These are phyloP conservation scores for Apoderus coryli DNA, from an alignment of 2,888 invertebrate genomes.

Conservation along the genomic window DNA sequence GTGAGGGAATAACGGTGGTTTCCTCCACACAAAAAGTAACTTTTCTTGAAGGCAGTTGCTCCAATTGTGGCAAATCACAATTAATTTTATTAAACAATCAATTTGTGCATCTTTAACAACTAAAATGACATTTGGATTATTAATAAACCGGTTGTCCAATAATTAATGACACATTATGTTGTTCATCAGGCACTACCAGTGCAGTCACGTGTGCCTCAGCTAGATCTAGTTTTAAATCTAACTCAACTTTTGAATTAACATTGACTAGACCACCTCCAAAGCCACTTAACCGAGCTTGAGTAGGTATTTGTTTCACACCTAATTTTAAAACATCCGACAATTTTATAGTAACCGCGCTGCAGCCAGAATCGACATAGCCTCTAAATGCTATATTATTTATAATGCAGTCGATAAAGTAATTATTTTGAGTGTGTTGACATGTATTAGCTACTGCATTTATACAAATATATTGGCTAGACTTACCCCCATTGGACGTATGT, in stretches of 20 bases:
- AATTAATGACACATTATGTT: constrained; percentile 4
- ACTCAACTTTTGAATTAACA: no score
- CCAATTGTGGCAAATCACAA: constrained; percentile 6
- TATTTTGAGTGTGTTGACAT: background rate
- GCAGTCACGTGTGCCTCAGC: constrained; percentile 2
- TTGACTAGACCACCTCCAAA: no score
- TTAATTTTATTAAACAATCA: constrained; percentile 9
- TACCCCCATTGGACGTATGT: background rate
- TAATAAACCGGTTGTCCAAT: constrained; percentile 5
- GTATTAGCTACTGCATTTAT: background rate
- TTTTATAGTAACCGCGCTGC: constrained; percentile 5
- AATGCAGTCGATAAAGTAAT: constrained; percentile 8
- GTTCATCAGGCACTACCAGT: constrained; percentile 5
- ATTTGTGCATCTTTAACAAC: constrained; percentile 3
- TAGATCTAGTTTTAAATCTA: constrained; percentile 6
- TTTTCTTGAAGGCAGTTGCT: no score
- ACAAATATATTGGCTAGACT: background rate
- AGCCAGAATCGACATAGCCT: constrained; percentile 8
- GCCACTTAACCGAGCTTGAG: no score
- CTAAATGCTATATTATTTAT: constrained; percentile 5
- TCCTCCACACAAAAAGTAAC: no score
- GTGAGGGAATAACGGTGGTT: no score
- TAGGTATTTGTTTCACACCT: background rate
- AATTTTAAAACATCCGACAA: background rate
- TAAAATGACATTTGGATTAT: constrained; percentile 2